Evolutionary conservation across 2,888 invertebrate species (phyloP), one percentile per base, ranked within the genome.

Genomic region (Coronaproctus castanopsis): DNA sequence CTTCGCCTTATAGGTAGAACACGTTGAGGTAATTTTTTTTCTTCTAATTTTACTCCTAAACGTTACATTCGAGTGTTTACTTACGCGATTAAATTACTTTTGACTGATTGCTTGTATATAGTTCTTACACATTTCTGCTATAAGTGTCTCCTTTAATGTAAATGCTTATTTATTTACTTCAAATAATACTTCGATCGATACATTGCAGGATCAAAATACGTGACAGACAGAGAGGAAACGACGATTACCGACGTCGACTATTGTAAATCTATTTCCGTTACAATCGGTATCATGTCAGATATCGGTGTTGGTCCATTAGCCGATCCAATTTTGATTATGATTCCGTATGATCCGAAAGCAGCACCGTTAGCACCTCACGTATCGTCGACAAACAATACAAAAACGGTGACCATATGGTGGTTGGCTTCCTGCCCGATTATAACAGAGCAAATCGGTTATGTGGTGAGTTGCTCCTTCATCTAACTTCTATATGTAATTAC

Each of bases 261-360:
- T 1, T 90, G 89, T 65, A 83, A 85, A 68, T 77, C 75, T 1
- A 88, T 88, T 69, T 70, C 81, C 58, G 81, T 88, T 69, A 77
- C 79, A 2, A 81, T 87, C 2, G 84, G 82, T 0, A 70, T 83
- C 1, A 69, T 81, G 14, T 78, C 77, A 0, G 80, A 82, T 0
- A 69, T 74, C 24, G 85, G 85, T 0, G 71, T 75, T n/a, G 82
- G 83, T 3, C 85, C 84, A 1, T 71, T 86, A 52, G 72, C 73
- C 24, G 71, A 71, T 36, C 75, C 78, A 0, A 68, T 72, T 0
- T 73, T 72, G 52, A 72, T 82, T 2, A 69, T 76, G 36, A 87
- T 86, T 0, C 74, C 77, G 60, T 80, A 79, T 65, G 80, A 83
- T 67, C 66, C 66, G 49, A 76, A 76, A 62, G 82, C 85, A 23